phyloP scores from a whole-genome alignment of 2,113 vertebrate genomes.

The Trachemys scripta region DNA sequence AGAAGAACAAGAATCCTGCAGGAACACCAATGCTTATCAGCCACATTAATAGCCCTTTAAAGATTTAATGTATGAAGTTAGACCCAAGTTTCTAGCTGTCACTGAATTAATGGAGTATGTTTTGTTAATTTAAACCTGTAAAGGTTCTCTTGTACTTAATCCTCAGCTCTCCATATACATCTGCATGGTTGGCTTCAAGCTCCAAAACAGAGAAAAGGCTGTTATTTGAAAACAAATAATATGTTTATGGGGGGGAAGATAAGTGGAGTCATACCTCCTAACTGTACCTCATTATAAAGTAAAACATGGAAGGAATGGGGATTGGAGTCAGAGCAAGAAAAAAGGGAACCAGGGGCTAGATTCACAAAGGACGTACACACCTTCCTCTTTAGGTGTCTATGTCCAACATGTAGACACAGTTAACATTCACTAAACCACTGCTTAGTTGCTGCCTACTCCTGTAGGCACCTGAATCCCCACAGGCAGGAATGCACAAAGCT shows the following conservation, averaged over 20 bases:
- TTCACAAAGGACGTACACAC: too few species aligned
- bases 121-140: not conserved
- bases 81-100: not conserved
- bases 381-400: too few species aligned
- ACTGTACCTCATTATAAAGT: not conserved
- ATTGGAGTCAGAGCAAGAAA: not conserved
- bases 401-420: too few species aligned
- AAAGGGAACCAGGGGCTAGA: not conserved
- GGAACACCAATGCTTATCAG: too few species aligned
- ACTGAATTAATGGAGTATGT: not conserved
- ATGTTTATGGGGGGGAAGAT: not conserved
- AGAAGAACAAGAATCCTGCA: not conserved
- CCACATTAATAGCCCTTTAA: not conserved
- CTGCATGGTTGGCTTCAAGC: not conserved
- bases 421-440: too few species aligned
- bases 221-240: not conserved
- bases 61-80: not conserved
- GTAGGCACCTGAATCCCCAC: not conserved
- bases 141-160: not conserved
- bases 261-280: not conserved
- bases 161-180: not conserved
- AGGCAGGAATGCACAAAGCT: not conserved
- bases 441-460: not conserved
- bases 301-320: not conserved
- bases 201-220: not conserved